Evolutionary conservation across 2,797 vertebrate genomes (phyloP).

Genomic region (Dermochelys coriacea): DNA sequence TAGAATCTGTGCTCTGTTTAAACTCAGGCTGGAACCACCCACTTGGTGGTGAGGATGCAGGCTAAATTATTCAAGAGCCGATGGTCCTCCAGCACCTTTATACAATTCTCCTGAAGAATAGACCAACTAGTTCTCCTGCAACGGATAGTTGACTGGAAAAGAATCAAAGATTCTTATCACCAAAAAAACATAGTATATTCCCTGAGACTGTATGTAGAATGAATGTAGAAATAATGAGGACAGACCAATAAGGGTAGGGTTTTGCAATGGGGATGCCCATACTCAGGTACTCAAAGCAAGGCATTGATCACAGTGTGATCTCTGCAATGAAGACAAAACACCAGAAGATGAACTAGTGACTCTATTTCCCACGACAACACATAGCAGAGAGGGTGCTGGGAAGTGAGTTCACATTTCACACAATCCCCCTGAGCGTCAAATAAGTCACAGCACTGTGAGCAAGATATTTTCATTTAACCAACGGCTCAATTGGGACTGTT

Average conservation of each 20-base stretch:
- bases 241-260: background rate
- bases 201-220: background rate
- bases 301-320: background rate
- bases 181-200: background rate
- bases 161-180: background rate
- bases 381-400: background rate
- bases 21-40: background rate
- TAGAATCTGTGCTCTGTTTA: background rate
- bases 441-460: background rate
- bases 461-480: background rate
- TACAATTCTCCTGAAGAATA: background rate
- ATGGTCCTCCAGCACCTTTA: background rate
- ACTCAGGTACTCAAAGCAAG: background rate
- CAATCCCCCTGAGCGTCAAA: background rate
- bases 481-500: background rate
- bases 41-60: background rate
- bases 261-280: background rate
- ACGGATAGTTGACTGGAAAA: background rate
- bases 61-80: background rate
- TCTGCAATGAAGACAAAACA: background rate
- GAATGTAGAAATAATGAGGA: background rate
- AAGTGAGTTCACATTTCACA: conserved; percentile 22
- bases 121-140: background rate
- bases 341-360: background rate
- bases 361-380: background rate